Evolutionary conservation across 2,888 invertebrate genomes (phyloP).

Genomic region (Volucella inanis): DNA sequence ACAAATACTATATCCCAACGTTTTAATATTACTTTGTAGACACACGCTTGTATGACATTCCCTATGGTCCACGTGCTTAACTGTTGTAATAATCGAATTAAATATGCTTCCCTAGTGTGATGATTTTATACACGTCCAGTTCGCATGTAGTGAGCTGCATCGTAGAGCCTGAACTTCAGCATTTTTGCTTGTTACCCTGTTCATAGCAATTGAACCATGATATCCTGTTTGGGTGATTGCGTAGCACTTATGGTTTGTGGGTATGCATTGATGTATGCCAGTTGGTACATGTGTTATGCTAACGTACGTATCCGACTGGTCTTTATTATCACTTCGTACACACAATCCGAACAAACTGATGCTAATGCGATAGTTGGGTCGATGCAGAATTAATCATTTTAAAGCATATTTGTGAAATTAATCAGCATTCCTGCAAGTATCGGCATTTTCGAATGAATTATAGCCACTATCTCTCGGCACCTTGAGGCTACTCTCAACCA

Average conservation of each 20-base stretch:
- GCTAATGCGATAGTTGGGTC: background rate
- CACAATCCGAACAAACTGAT: background rate
- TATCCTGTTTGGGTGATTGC: conserved; percentile 13
- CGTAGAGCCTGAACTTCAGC: conserved; percentile 17
- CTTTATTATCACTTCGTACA: conserved; percentile 20
- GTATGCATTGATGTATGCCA: too few species aligned
- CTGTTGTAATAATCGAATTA: conserved; percentile 69
- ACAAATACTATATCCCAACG: conserved; percentile 13
- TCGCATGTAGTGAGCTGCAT: conserved; percentile 1
- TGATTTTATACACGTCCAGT: conserved; percentile 25
- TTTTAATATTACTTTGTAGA: background rate
- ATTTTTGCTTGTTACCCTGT: background rate
- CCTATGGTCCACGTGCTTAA: background rate
- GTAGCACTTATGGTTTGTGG: background rate
- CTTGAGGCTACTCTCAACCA: background rate
- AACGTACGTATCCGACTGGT: background rate
- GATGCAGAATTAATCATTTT: conserved; percentile 26
- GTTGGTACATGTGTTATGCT: too few species aligned
- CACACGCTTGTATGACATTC: too few species aligned
- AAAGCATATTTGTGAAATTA: conserved; percentile 17
- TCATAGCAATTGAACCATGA: conserved; percentile 27
- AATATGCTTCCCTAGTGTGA: conserved; percentile 49
- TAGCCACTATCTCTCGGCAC: background rate
- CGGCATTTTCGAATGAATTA: background rate
- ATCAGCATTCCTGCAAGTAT: conserved; percentile 8